Percentiles rank a stretch among this genome's conserved stretches.
phyloP scores from a whole-genome alignment of 1,140 invertebrate genomes.

The Holotrichia oblita region DNA sequence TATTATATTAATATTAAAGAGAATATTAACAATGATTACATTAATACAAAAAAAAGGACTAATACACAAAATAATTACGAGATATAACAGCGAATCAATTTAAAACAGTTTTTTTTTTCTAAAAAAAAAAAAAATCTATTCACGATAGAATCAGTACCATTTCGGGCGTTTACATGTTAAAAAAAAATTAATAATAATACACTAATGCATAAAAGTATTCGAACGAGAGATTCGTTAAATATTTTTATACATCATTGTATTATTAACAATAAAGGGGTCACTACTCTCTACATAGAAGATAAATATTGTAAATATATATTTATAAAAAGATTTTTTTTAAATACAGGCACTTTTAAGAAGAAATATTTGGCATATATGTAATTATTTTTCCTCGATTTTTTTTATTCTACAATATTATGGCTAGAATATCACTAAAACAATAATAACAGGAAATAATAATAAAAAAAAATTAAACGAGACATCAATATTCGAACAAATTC shows the following conservation, averaged over 20 bases:
- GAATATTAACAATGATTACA: constrained; percentile 7
- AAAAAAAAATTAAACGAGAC: too few relatives aligned
- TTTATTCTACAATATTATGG: too few relatives aligned
- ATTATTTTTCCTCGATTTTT: background rate
- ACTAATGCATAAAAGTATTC: background rate
- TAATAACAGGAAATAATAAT: too few relatives aligned
- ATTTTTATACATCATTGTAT: background rate
- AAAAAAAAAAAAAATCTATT: background rate
- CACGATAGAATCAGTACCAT: background rate
- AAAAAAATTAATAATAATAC: background rate
- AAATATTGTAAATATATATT: too few relatives aligned
- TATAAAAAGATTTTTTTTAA: too few relatives aligned
- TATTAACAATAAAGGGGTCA: background rate
- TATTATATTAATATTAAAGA: constrained; percentile 1
- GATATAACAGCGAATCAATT: background rate
- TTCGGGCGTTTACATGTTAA: background rate
- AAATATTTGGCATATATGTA: constrained; percentile 12
- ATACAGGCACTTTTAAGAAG: background rate
- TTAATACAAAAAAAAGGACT: background rate
- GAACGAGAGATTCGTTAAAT: background rate
- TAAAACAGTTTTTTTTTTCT: background rate
- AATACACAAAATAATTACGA: background rate
- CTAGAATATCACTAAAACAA: too few relatives aligned
- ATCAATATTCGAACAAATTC: too few relatives aligned
- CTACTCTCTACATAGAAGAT: too few relatives aligned